Conservation (phyloP, 92 coral and sea anemone genomes). For the Palythoa grandis region DNA sequence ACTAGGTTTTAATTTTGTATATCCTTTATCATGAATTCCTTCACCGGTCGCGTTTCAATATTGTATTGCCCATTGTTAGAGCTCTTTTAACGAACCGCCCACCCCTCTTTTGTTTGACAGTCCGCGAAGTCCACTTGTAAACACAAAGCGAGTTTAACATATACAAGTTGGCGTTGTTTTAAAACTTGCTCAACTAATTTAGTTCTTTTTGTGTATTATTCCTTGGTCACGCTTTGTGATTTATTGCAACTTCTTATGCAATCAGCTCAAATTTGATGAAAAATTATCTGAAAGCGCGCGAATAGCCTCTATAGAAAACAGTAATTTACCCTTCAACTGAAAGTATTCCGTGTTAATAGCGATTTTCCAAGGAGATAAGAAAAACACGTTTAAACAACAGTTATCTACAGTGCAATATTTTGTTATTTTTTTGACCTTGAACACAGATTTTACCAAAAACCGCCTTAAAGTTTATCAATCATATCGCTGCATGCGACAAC, state of each 20-base stretch:
- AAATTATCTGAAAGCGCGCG: not conserved
- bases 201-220: not conserved
- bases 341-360: conserved; percentile 10
- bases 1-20: not conserved
- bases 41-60: conserved; percentile 5
- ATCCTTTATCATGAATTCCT: conserved; percentile 43
- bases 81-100: conserved; percentile 14
- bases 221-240: not conserved
- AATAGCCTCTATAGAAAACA: not conserved
- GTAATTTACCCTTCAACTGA: not conserved
- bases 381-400: not conserved
- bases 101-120: conserved; percentile 13
- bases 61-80: conserved; percentile 10
- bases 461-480: not conserved
- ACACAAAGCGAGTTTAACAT: not conserved
- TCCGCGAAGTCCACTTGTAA: conserved; percentile 14
- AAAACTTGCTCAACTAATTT: not conserved
- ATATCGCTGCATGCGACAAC: not conserved
- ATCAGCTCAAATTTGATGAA: not conserved
- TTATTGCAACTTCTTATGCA: not conserved
- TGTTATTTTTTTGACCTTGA: not conserved
- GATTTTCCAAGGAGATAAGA: conserved; percentile 12
- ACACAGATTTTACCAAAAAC: not conserved
- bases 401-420: not conserved
- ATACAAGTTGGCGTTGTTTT: not conserved